phyloP scores from a whole-genome alignment of 2,113 vertebrate genomes.

The Cranoglanis bouderius region DNA sequence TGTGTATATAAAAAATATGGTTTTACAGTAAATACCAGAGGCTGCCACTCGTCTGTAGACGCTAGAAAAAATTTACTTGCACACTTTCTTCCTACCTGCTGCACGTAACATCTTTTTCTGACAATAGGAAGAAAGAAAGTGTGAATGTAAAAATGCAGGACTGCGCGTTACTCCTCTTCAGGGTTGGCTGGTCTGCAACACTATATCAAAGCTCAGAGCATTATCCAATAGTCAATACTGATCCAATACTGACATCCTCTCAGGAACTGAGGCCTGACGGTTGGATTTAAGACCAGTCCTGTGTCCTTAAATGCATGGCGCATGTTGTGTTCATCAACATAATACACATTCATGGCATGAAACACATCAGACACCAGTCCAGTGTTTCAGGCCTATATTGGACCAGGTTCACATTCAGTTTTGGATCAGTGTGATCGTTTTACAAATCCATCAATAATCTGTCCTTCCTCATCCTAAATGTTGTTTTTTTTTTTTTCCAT shows the following conservation, averaged over 20 bases:
- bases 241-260: neutral
- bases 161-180: neutral
- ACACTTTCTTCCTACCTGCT: neutral
- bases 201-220: neutral
- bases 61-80: neutral
- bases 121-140: neutral
- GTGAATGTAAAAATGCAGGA: neutral
- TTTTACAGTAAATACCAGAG: neutral
- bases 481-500: no score
- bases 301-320: neutral
- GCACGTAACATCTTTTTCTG: neutral
- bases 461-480: neutral
- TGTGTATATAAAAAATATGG: no score
- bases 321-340: neutral
- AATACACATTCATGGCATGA: neutral
- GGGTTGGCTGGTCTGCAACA: neutral
- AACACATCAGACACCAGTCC: neutral
- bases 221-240: neutral
- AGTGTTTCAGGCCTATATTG: neutral
- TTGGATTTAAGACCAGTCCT: neutral
- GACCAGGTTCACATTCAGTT: neutral
- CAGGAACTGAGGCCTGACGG: neutral
- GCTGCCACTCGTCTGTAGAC: no score
- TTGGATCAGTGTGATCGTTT: neutral
- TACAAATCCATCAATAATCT: neutral